Evolutionary conservation across 2,888 invertebrate genomes (phyloP), one percentile per base, ranked within the genome.

Genomic region (Tachina fera): DNA sequence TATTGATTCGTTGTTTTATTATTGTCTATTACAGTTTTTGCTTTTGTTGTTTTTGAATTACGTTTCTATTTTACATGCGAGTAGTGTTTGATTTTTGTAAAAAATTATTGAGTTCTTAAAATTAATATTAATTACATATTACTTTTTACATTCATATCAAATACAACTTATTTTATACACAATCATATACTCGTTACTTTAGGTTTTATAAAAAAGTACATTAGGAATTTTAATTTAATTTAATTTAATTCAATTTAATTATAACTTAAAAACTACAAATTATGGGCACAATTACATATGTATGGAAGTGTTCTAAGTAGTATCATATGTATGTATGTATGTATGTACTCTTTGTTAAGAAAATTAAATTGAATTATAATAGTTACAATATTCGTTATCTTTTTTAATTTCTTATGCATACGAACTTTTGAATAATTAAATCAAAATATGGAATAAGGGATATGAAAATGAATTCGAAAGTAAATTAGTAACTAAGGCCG

Each of bases 1-100:
- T 51, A 60, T 67, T 80, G 80, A 74, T 80, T 80, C 74, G 80
- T 80, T 80, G 74, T 80, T 74, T 70, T 80, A 51, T 80, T 78
- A 80, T 80, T 80, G 67, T 74, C 67, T 51, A 51, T 72, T 63
- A 47, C 58, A 63, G 60, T 61, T 53, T 53, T 9, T 53, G 51
- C 11, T 60, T 47, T 53, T 14, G 49, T 41, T 67, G 22, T 60
- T 67, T 16, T 43, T 9, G 19, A 76, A 56, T 67, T 31, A 41
- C 53, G 3, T 75, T 63, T 63, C 39, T 43, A 75, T 63, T 63
- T 58, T 63, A 60, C 71, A 72, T 72, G 58, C 45, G 22, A 45
- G 6, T 31, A 31, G 11, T 68, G 49, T 39, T 68, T 67, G 9
- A 19, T 19, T 14, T 77, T 68, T 31, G 16, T 47, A 16, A 19